A percentile compares a stretch with the other conserved stretches of the same genome.
phyloP scores from a whole-genome alignment of 2,113 vertebrate species.

The Dromaius novaehollandiae region DNA sequence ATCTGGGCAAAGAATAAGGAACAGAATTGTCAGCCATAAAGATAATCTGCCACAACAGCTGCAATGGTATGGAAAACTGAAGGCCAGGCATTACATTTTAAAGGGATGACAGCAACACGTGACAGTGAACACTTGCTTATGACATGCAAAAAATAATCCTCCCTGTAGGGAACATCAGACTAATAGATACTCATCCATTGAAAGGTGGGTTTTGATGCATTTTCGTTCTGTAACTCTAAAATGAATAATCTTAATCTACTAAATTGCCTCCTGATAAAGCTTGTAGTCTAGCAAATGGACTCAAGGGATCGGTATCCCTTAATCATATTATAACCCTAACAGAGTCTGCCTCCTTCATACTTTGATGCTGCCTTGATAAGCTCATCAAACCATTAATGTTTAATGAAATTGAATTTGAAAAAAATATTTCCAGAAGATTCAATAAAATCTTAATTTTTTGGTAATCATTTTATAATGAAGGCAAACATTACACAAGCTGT shows the following conservation, averaged over 20 bases:
- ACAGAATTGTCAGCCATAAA: background rate
- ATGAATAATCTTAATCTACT: background rate
- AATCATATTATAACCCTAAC: background rate
- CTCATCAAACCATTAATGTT: background rate
- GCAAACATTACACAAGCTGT: background rate
- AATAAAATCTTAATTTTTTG: background rate
- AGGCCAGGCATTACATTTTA: background rate
- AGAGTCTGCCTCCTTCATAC: background rate
- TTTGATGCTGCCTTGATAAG: background rate
- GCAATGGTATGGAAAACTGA: background rate
- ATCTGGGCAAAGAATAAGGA: background rate
- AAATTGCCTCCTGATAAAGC: background rate
- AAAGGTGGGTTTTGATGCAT: background rate
- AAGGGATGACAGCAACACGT: background rate
- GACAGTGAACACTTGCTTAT: background rate
- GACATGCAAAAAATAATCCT: background rate
- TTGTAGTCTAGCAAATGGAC: background rate
- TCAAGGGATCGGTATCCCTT: background rate
- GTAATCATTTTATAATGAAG: background rate
- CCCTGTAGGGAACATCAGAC: background rate
- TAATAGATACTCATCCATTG: background rate
- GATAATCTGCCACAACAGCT: background rate
- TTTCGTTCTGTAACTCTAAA: background rate
- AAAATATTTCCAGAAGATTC: background rate
- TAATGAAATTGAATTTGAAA: background rate